Conservation (phyloP, 2,888 invertebrate genomes). For the Yponomeuta sedellus region DNA sequence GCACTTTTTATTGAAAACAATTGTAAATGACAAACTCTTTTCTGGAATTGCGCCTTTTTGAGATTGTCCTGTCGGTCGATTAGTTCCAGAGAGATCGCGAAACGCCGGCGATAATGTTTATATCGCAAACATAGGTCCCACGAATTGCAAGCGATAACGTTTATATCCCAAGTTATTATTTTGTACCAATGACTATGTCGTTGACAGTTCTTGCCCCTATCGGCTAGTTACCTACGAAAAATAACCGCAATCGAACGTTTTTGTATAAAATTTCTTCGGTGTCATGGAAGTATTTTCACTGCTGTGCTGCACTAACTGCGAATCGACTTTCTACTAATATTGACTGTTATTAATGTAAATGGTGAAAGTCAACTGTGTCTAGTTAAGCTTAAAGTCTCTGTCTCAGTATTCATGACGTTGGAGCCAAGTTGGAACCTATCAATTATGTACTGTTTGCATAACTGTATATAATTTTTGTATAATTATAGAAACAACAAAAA, state of each 20-base stretch:
- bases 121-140: too few relatives aligned
- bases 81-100: too few relatives aligned
- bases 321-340: background rate
- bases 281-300: conserved; percentile 8
- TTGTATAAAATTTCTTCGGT: conserved; percentile 6
- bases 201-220: background rate
- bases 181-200: background rate
- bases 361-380: background rate
- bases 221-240: background rate
- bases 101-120: background rate
- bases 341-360: conserved; percentile 1
- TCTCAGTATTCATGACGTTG: too few relatives aligned
- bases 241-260: background rate
- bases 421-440: too few relatives aligned
- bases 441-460: too few relatives aligned
- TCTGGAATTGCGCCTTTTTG: too few relatives aligned
- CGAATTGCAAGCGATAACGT: background rate
- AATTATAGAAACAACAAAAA: too few relatives aligned
- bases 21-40: too few relatives aligned
- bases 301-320: background rate
- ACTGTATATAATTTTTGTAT: too few relatives aligned
- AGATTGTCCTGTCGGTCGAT: too few relatives aligned
- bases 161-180: background rate
- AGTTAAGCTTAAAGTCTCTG: background rate
- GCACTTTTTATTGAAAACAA: too few relatives aligned